These are phyloP conservation scores for Crotalus helleri DNA, from an alignment of 2,113 vertebrate genomes.

Conservation along the genomic window DNA sequence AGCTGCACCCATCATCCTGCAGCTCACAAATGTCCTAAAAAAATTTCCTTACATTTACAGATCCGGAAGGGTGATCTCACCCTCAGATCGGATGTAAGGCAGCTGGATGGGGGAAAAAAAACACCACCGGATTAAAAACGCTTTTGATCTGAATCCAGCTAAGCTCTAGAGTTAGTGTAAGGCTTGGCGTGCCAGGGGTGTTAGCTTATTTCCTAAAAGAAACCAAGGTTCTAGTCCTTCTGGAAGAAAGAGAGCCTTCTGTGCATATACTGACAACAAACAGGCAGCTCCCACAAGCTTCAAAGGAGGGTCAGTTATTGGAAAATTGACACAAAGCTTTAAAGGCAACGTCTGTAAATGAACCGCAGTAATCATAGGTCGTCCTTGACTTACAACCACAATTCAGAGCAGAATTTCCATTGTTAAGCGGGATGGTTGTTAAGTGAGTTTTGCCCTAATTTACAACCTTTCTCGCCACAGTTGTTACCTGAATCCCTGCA, in stretches of 20 bases:
- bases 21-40: not conserved
- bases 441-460: not conserved
- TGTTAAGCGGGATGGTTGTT: not conserved
- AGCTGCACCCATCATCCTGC: not conserved
- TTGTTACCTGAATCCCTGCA: not conserved
- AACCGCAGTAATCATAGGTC: not conserved
- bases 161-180: not conserved
- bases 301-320: not conserved
- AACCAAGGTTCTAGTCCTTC: not conserved
- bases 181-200: not conserved
- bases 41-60: not conserved
- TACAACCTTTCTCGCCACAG: not conserved
- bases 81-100: not conserved
- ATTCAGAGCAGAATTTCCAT: not conserved
- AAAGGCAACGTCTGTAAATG: not conserved
- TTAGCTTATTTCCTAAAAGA: not conserved
- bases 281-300: not conserved
- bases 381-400: not conserved
- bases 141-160: not conserved
- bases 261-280: not conserved
- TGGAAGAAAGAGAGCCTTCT: not conserved
- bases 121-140: not conserved
- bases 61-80: not conserved
- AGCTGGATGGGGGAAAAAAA: not conserved
- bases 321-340: not conserved